Evolutionary conservation across 2,113 vertebrate genomes (phyloP), one percentile per base, ranked within the genome.

Genomic region (Cryptotis parvus): DNA sequence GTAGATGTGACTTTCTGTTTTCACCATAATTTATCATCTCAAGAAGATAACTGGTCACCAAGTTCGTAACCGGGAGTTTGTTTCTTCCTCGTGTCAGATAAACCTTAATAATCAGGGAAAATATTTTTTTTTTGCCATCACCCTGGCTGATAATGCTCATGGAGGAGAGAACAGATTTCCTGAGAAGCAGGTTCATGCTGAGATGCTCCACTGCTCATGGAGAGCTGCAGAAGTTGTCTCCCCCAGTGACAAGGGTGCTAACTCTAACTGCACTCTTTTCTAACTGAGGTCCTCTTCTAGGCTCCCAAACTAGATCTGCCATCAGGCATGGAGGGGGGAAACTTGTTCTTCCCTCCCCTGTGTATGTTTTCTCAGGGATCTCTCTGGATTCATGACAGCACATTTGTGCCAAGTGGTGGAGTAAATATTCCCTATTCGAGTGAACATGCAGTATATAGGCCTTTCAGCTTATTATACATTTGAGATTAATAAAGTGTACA

Each of bases 381-480:
- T 95, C 35, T 93, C 83, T 89, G 22, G 69, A 4, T 72, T 80
- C 92, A 78, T 87, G 83, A 93, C 78, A 92, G 81, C 10, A 39
- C 35, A 26, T 69, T 27, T 87, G 29, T 82, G 66, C 11, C 78
- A 77, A 70, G 37, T 14, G 35, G 43, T 55, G 29, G 89, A 76
- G 27, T 79, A 68, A 92, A 86, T 70, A 58, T 7, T 65, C 63
- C 49, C 66, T 77, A 86, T 73, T 79, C 12, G 55, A 73, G 58
- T 79, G 35, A 75, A 73, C n/a, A 87, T 35, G 31, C 41, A 82
- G 37, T 68, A 9, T 11, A 75, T n/a, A n/a, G 49, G 22, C 18
- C 63, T 43, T 79, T 76, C 4, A 49, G 49, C 3, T 84, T 70
- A 80, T n/a, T 24, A 33, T 65, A 52, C 27, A 27, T 41, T 41